Evolutionary conservation across 2,888 invertebrate species (phyloP).

Genomic region (Dioctria linearis): DNA sequence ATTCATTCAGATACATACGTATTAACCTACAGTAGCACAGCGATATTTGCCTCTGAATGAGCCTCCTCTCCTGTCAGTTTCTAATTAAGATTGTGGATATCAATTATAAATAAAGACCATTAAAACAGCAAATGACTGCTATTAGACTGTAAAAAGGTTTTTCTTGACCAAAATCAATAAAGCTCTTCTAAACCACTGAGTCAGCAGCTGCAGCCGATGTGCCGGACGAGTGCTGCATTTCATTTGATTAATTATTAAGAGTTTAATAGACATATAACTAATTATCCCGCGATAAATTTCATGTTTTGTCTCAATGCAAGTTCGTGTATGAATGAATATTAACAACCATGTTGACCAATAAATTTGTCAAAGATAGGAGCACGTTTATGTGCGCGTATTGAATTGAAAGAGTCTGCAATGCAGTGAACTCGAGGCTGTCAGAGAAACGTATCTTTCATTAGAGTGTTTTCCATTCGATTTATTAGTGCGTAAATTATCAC

Average conservation of each 20-base stretch:
- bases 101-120: slow-evolving; percentile 37
- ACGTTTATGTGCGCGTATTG: slow-evolving; percentile 52
- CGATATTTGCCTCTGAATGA: no score
- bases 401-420: slow-evolving; percentile 3
- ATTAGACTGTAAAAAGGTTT: slow-evolving; percentile 16
- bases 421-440: slow-evolving; percentile 2
- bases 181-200: slow-evolving; percentile 5
- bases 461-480: slow-evolving; percentile 22
- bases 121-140: slow-evolving; percentile 35
- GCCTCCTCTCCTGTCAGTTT: background rate
- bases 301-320: slow-evolving; percentile 59
- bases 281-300: slow-evolving; percentile 62
- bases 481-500: slow-evolving; percentile 53
- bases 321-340: slow-evolving; percentile 54
- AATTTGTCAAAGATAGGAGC: slow-evolving; percentile 63
- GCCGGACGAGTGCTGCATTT: slow-evolving; percentile 17
- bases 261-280: slow-evolving; percentile 63
- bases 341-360: slow-evolving; percentile 61
- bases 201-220: slow-evolving; percentile 18
- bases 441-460: background rate
- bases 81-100: slow-evolving; percentile 37
- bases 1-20: no score
- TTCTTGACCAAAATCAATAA: slow-evolving; percentile 30
- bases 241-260: slow-evolving; percentile 61
- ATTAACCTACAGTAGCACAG: no score